Conservation (phyloP, 2,888 invertebrate genomes). For the Caenorhabditis becei region DNA sequence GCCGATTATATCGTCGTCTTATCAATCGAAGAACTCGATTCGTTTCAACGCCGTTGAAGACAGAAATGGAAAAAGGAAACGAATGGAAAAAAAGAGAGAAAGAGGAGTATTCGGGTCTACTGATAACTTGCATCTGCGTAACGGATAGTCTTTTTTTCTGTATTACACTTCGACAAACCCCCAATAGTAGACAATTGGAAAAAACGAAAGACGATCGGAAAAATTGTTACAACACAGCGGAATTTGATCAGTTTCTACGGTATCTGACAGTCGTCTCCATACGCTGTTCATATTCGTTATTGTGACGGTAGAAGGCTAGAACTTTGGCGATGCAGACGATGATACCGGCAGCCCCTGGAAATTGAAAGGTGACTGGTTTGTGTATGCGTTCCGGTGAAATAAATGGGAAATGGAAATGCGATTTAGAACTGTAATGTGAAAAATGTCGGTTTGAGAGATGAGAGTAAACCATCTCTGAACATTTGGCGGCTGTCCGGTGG, state of each 20-base stretch:
- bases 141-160: background rate
- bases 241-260: constrained; percentile 28
- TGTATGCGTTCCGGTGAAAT: background rate
- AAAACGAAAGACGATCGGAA: background rate
- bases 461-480: too few relatives aligned
- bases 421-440: background rate
- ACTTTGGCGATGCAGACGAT: constrained; percentile 40
- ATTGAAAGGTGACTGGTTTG: background rate
- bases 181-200: background rate
- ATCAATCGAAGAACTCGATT: constrained; percentile 2
- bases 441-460: too few relatives aligned
- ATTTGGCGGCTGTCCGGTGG: too few relatives aligned
- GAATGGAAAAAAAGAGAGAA: background rate
- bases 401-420: background rate
- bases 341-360: constrained; percentile 39
- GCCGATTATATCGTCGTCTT: constrained; percentile 15
- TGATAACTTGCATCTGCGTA: background rate
- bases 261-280: constrained; percentile 9
- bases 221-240: background rate
- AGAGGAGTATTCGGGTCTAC: background rate
- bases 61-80: background rate
- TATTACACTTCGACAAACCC: background rate
- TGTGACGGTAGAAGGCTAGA: constrained; percentile 35
- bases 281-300: constrained; percentile 26
- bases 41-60: constrained; percentile 1